phyloP scores from a whole-genome alignment of 2,113 vertebrate genomes.

The Psilopsiagon aymara region DNA sequence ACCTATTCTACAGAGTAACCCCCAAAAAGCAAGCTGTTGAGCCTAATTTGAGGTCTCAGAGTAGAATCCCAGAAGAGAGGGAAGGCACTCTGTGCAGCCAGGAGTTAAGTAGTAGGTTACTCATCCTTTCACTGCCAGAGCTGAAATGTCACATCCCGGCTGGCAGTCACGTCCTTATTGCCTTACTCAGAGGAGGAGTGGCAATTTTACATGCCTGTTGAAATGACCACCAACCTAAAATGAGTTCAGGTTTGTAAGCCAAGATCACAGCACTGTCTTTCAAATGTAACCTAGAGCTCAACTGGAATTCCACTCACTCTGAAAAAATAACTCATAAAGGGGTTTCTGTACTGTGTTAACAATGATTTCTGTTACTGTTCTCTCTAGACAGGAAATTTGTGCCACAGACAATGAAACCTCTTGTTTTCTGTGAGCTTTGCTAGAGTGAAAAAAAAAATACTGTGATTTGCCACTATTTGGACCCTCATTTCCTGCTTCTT shows the following conservation, averaged over 20 bases:
- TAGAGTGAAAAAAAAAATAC: background rate
- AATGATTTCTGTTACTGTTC: background rate
- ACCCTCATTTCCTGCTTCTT: background rate
- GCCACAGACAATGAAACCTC: slow-evolving; percentile 18
- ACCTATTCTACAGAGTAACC: background rate
- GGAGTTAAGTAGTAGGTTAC: background rate
- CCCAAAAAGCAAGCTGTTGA: background rate
- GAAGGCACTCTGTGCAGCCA: background rate
- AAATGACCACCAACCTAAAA: background rate
- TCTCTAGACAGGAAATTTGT: background rate
- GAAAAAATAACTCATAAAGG: background rate
- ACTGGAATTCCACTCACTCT: background rate
- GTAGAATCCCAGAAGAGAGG: background rate
- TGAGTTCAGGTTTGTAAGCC: background rate
- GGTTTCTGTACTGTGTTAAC: background rate
- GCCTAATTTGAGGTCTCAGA: background rate
- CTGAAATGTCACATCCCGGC: background rate
- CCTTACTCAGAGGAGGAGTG: background rate
- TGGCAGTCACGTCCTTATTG: background rate
- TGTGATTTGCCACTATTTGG: background rate
- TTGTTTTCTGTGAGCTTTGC: background rate
- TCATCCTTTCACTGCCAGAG: background rate
- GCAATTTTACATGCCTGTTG: background rate
- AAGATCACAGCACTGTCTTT: background rate
- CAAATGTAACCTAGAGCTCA: background rate